Evolutionary conservation across 1,140 invertebrate genomes (phyloP), one percentile per base, ranked within the genome.

Genomic region (Ostrea denselamellosa): DNA sequence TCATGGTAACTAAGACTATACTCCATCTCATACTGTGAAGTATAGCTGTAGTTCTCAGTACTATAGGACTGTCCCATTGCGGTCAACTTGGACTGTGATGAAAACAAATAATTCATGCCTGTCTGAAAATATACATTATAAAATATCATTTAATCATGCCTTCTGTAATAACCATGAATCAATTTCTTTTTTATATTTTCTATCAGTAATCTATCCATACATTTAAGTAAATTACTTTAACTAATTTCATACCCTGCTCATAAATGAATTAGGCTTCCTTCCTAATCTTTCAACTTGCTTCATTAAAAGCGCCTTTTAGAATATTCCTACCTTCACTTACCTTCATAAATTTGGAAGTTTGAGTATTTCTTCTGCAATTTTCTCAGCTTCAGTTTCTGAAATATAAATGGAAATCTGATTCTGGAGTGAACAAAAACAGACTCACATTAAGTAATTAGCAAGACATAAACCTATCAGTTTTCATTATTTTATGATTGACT

Each of bases 381-480:
- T 77, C 22, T 77, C 68, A 4, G 68, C 25, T 14, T 34, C 68
- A 77, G 25, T 25, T 28, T 22, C 25, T 77, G 68, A 77, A 77
- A 34, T 77, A 25, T 77, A 77, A 77, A 77, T 34, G 68, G 25
- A 34, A 77, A 77, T 25, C 28, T 28, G 28, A 28, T 22, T 14
- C 25, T 25, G 8, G 22, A 7, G 14, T 77, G 28, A 25, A 44
- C 25, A 77, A 77, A 77, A 77, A 77, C 68, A 12, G 68, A 28
- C 68, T 77, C 12, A 9, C 22, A 77, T 77, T 34, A 77, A 34
- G 3, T 10, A 77, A 77, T 77, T 77, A 77, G 68, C 2, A 2
- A 77, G 68, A 77, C 68, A 77, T 77, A 77, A 77, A 77, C 68
- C 68, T 77, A 77, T 77, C 68, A 77, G 25, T 25, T 77, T 77